Evolutionary conservation across 2,797 vertebrate genomes (phyloP).

Genomic region (Schizopygopsis pylzovi): DNA sequence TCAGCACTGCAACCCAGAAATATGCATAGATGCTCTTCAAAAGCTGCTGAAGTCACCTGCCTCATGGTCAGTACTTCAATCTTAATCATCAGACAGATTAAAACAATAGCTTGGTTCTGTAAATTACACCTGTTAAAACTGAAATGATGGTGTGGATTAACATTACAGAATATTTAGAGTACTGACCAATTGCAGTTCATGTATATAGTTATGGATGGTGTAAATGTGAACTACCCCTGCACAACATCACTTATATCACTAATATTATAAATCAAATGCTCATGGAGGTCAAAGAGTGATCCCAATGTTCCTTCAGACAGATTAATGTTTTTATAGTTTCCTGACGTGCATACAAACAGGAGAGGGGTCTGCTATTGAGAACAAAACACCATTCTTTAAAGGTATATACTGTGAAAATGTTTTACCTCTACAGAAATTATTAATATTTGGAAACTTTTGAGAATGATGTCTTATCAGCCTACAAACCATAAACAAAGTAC

Average conservation of each 20-base stretch:
- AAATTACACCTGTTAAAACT: background rate
- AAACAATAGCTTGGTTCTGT: constrained; percentile 9
- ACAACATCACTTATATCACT: background rate
- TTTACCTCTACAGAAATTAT: background rate
- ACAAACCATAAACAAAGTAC: background rate
- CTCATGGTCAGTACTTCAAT: constrained; percentile 56
- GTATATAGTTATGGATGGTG: background rate
- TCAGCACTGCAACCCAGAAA: constrained; percentile 36
- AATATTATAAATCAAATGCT: constrained; percentile 2
- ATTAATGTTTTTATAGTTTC: background rate
- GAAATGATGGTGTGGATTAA: background rate
- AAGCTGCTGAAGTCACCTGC: constrained; percentile 52
- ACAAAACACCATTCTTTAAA: background rate
- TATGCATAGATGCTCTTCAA: constrained; percentile 51
- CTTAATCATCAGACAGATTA: background rate
- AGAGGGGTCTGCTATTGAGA: background rate
- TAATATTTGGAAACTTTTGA: background rate
- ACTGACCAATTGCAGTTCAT: background rate
- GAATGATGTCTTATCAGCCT: background rate
- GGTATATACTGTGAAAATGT: background rate
- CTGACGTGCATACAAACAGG: background rate
- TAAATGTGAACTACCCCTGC: background rate
- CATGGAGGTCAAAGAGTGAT: background rate
- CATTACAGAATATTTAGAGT: background rate
- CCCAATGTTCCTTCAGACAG: background rate